Base-by-base conservation (phyloP, 2,888 invertebrate genomes). In the Busseola fusca region DNA sequence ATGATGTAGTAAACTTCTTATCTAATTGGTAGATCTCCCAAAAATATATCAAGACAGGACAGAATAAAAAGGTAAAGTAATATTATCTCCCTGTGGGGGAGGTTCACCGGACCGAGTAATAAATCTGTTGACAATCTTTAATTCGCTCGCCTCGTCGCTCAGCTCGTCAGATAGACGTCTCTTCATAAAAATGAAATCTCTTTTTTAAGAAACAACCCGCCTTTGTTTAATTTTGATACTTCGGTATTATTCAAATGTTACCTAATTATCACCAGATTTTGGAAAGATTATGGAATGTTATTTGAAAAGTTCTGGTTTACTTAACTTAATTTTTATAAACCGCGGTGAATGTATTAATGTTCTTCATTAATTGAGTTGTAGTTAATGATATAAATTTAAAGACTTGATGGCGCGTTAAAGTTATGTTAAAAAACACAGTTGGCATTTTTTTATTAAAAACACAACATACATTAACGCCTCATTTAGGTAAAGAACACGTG, bases 121-220 rank as follows among this genome's bases (percentile, higher is more conserved):
- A 94, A 95, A 94, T 93, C 93, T 95, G 95, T 94, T 95, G 95
- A 94, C 94, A 94, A 93, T 93, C 94, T 94, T 94, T 95, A 94
- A 95, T 95, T 95, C 92, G 89, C 89, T 88, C 89, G 88, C 89
- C 88, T 86, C 67, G 72, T 52, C 76, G 76, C 66, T 54, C 81
- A 62, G 34, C 66, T 78, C 88, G 89, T 88, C 89, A 90, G 87
- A 86, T 84, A 82, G 85, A 87, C 84, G 84, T 81, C 86, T 89
- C 89, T 86, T 90, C 89, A 91, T 91, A 90, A 91, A 91, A 91
- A 91, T 87, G 84, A 87, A 86, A 85, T 89, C 86, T 87, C 85
- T 84, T 84, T 75, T 79, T 79, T 74, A 80, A 81, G 82, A 84
- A 86, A 84, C 84, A 84, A 86, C 88, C 89, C 89, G 87, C 86